phyloP scores from a whole-genome alignment of 1,140 invertebrate genomes.

The Meteorus sp. region DNA sequence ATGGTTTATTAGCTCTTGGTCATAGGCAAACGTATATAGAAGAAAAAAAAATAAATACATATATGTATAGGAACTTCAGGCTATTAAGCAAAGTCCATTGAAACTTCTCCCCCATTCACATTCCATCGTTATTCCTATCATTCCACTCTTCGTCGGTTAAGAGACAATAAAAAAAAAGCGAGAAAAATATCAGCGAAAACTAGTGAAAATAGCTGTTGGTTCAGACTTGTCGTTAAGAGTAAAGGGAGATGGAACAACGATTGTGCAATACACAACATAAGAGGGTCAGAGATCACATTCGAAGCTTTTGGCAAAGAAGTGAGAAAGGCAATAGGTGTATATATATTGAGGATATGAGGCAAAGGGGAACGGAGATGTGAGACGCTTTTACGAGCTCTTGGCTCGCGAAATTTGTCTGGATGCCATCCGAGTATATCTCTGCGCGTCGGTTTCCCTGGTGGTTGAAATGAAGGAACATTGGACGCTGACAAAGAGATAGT shows the following conservation, averaged over 20 bases:
- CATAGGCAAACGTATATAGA: neutral
- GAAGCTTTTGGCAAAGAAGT: constrained; percentile 23
- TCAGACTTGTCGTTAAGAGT: constrained; percentile 10
- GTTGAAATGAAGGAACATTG: neutral
- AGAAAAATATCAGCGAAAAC: constrained; percentile 9
- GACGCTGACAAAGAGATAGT: neutral
- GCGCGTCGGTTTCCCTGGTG: neutral
- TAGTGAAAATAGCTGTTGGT: constrained; percentile 9
- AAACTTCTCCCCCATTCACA: neutral
- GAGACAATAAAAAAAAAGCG: constrained; percentile 15
- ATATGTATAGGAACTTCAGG: constrained; percentile 36
- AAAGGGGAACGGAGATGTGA: too few species aligned
- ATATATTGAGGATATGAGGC: too few species aligned
- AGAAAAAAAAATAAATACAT: neutral
- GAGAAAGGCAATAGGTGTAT: neutral
- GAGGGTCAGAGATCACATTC: constrained; percentile 28
- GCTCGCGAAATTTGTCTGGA: constrained; percentile 54
- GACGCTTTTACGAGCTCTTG: constrained; percentile 54
- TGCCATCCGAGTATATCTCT: constrained; percentile 37
- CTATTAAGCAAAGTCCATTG: constrained; percentile 52
- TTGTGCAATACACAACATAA: constrained; percentile 27
- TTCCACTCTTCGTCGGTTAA: neutral
- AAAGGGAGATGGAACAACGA: constrained; percentile 28
- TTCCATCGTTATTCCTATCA: neutral
- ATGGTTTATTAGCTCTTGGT: constrained; percentile 47